Base-by-base conservation (phyloP, 2,888 invertebrate genomes). In the Syrista parreyssii region DNA sequence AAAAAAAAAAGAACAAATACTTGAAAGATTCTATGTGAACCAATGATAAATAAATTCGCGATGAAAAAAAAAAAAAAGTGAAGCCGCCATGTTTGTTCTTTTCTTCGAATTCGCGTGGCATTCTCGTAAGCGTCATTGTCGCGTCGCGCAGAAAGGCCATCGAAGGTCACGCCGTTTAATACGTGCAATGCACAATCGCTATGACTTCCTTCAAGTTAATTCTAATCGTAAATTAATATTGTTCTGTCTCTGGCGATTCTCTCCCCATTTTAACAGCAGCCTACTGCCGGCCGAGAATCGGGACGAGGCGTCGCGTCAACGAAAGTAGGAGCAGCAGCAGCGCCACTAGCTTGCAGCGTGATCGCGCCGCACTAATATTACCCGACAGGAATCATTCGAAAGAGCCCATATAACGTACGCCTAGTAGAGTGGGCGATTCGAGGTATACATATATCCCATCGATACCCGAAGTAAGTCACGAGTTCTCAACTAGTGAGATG, bases 171-270 rank as follows among this genome's bases (percentile, higher is more conserved):
- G 55, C 9, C 55, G 23, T 9, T 23, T 55, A 55, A 23, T 23
- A 15, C 55, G 55, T 23, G 55, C 55, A 55, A 55, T 9, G 23
- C 55, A 23, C 55, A 55, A 55, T 55, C 55, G 55, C 55, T 55
- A 23, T 23, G 23, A 23, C 36, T 55, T 9, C 55, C 23, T 23
- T 55, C 9, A 55, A 9, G 55, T 55, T 55, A 55, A 23, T 55
- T 55, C 23, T 55, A 55, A 55, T 55, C 55, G 55, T 71, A 32
- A 71, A 33, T 71, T 33, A 71, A 79, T 81, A 81, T 83, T 82
- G 75, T 81, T 83, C 82, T 81, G 82, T 84, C 82, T 83, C 83
- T 82, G 80, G 79, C 81, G 80, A 83, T 83, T 83, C 82, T 83
- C 83, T 82, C 82, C 83, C 83, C 82, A 82, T 83, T 77, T 72